phyloP scores from a whole-genome alignment of 2,888 invertebrate genomes.

The Elegia similella region DNA sequence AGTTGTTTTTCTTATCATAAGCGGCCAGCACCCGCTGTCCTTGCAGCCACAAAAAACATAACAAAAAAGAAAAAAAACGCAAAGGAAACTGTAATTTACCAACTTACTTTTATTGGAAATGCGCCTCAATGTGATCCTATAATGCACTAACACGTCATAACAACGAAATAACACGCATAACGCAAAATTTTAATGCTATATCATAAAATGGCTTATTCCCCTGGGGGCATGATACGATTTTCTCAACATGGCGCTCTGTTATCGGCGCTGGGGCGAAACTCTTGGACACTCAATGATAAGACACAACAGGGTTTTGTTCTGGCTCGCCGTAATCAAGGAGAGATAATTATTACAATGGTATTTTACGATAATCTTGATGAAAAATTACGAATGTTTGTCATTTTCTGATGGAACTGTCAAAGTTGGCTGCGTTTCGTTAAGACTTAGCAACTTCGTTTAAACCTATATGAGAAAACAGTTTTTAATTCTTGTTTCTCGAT shows the following conservation, averaged over 20 bases:
- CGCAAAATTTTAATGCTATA: slow-evolving; percentile 21
- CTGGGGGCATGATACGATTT: slow-evolving; percentile 24
- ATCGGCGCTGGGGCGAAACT: neutral
- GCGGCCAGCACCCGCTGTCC: neutral
- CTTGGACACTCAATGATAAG: neutral
- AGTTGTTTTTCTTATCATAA: neutral
- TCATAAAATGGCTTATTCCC: slow-evolving; percentile 32
- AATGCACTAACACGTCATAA: slow-evolving; percentile 30
- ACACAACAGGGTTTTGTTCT: neutral
- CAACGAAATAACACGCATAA: slow-evolving; percentile 24
- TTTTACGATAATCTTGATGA: slow-evolving; percentile 15
- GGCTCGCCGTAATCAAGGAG: neutral
- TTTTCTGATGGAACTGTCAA: slow-evolving; percentile 18
- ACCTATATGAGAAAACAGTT: no score
- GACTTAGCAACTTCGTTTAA: neutral
- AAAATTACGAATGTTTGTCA: slow-evolving; percentile 23
- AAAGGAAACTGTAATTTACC: neutral
- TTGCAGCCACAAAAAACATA: slow-evolving; percentile 3
- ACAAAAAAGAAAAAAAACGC: neutral
- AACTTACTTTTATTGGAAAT: slow-evolving; percentile 21
- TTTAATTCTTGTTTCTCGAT: no score
- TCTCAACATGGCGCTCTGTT: slow-evolving; percentile 16
- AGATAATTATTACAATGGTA: slow-evolving; percentile 3
- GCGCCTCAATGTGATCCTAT: slow-evolving; percentile 16
- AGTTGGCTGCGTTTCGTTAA: slow-evolving; percentile 6